Conservation (phyloP, 2,113 vertebrate species). For the Ibidorhyncha struthersii region DNA sequence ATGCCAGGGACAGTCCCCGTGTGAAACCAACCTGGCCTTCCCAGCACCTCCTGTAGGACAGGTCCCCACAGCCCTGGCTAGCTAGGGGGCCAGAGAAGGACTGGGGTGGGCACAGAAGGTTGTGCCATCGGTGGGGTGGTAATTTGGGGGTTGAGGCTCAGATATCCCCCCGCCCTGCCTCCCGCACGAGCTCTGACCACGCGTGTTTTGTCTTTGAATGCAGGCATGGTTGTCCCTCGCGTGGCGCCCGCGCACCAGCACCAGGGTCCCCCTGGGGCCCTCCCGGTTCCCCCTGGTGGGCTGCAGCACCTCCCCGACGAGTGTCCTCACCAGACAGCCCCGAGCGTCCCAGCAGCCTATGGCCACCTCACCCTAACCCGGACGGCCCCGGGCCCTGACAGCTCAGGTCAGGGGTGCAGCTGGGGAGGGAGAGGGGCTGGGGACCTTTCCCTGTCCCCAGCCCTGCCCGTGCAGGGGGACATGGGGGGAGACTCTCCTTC, state of each 20-base stretch:
- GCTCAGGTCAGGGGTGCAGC: constrained; percentile 62
- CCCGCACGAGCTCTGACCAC: background rate
- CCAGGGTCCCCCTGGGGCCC: constrained; percentile 75
- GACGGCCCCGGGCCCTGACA: constrained; percentile 50
- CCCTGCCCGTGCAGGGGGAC: background rate
- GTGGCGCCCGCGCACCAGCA: constrained; percentile 75
- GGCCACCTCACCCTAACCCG: constrained; percentile 18
- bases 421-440: background rate
- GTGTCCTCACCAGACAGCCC: constrained; percentile 67
- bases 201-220: constrained; percentile 65
- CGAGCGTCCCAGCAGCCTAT: background rate
- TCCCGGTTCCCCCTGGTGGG: constrained; percentile 20
- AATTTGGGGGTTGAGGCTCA: background rate
- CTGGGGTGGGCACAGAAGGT: background rate
- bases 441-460: background rate
- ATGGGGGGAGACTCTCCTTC: background rate
- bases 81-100: background rate
- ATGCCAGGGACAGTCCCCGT: background rate
- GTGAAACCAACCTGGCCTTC: background rate
- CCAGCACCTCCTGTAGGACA: background rate
- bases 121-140: background rate
- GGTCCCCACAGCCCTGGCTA: background rate
- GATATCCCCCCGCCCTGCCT: background rate
- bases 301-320: constrained; percentile 75
- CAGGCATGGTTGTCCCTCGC: constrained; percentile 83